Conservation (phyloP, 2,113 vertebrate species). For the Chloroceryle aenea region DNA sequence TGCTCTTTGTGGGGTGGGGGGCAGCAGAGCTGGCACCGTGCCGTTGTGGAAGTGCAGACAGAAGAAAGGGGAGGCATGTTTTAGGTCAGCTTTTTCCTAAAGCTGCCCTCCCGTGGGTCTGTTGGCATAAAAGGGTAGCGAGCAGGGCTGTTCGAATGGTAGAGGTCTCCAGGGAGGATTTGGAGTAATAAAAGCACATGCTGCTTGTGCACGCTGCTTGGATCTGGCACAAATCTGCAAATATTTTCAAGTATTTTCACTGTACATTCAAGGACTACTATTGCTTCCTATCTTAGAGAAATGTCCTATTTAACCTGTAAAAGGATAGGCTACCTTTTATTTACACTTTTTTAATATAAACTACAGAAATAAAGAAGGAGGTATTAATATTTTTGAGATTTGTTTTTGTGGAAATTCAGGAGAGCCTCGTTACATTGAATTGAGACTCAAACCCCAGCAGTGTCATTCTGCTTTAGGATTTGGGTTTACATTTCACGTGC, state of each 20-base stretch:
- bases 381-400: neutral
- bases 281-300: neutral
- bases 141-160: accelerated
- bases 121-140: neutral
- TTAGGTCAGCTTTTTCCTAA: neutral
- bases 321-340: neutral
- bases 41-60: accelerated
- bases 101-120: neutral
- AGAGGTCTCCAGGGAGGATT: neutral
- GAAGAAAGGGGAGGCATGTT: neutral
- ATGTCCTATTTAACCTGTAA: neutral
- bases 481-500: neutral
- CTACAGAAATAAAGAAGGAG: neutral
- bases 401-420: neutral
- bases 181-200: neutral
- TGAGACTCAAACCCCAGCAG: neutral
- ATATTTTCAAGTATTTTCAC: neutral
- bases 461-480: neutral
- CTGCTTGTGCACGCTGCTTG: accelerated
- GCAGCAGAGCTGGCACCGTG: neutral
- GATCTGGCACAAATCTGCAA: neutral
- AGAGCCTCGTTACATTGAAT: neutral
- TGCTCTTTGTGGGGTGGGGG: neutral
- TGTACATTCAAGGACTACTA: neutral
- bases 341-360: neutral